These are phyloP conservation scores for Epinotia ramella DNA, from an alignment of 2,888 invertebrate species.

Conservation along the genomic window DNA sequence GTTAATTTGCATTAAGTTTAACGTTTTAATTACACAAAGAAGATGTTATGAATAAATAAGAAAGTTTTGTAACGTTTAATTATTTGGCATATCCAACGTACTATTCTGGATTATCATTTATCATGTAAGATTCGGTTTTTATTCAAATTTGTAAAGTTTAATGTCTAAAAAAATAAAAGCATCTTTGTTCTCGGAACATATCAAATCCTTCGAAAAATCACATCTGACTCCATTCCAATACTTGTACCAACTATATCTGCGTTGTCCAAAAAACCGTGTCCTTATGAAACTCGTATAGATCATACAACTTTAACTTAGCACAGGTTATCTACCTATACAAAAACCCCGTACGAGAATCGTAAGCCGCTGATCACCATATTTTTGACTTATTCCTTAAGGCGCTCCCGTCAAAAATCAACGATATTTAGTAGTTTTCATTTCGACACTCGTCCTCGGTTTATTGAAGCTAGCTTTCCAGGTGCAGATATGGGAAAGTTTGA, in stretches of 20 bases:
- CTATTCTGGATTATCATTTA: neutral
- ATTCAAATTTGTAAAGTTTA: neutral
- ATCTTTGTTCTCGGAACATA: neutral
- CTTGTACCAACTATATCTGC: neutral
- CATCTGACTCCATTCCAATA: neutral
- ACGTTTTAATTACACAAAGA: neutral
- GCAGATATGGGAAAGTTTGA: no score
- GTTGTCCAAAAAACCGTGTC: neutral
- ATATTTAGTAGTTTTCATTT: no score
- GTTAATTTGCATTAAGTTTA: conserved; percentile 13
- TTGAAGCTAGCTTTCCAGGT: no score
- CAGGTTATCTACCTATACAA: neutral
- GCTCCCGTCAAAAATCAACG: no score
- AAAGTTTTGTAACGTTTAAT: neutral
- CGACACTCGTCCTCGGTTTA: no score
- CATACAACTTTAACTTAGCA: neutral
- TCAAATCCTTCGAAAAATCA: neutral
- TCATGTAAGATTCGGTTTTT: neutral
- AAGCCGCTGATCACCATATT: conserved; percentile 8
- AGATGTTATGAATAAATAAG: neutral
- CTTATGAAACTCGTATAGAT: no score
- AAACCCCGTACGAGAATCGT: neutral
- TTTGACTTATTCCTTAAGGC: conserved; percentile 27
- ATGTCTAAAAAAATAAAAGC: neutral
- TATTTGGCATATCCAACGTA: neutral